These are phyloP conservation scores for Dicroscelio sp. DNA, from an alignment of 2,888 invertebrate species.

Conservation along the genomic window DNA sequence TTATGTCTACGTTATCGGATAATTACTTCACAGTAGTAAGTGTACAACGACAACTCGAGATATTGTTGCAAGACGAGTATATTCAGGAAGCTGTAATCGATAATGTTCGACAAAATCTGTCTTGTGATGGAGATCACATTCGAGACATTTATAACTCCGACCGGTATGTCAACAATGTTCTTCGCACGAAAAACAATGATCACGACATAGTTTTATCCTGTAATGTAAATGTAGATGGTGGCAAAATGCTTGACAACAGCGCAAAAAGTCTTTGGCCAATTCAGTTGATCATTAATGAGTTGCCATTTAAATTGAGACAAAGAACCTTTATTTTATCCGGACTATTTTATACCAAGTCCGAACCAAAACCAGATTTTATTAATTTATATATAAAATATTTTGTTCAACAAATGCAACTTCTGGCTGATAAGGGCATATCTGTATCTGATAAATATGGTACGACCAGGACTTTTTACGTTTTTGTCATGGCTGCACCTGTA, in stretches of 20 bases:
- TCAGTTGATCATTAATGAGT: constrained; percentile 31
- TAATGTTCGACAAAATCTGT: no score
- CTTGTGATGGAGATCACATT: no score
- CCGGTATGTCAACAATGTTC: constrained; percentile 5
- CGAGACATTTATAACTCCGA: constrained; percentile 22
- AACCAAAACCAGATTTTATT: constrained; percentile 27
- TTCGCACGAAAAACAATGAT: constrained; percentile 13
- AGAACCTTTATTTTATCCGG: constrained; percentile 17
- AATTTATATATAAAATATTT: constrained; percentile 43
- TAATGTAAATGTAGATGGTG: constrained; percentile 43
- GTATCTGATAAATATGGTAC: background rate
- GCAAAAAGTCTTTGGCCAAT: constrained; percentile 33
- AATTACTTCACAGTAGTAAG: constrained; percentile 10
- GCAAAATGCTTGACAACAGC: constrained; percentile 35
- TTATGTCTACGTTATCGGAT: constrained; percentile 24
- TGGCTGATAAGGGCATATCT: constrained; percentile 10
- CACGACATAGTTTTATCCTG: constrained; percentile 18
- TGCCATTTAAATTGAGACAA: background rate
- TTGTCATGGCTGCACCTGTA: background rate
- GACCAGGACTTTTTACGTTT: no score
- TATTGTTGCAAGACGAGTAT: background rate
- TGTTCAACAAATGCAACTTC: background rate
- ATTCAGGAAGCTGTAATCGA: background rate
- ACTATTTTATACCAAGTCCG: constrained; percentile 38
- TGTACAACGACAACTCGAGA: constrained; percentile 18